Evolutionary conservation across 2,888 invertebrate genomes (phyloP).

Genomic region (Rhimphoctona megacephalus): DNA sequence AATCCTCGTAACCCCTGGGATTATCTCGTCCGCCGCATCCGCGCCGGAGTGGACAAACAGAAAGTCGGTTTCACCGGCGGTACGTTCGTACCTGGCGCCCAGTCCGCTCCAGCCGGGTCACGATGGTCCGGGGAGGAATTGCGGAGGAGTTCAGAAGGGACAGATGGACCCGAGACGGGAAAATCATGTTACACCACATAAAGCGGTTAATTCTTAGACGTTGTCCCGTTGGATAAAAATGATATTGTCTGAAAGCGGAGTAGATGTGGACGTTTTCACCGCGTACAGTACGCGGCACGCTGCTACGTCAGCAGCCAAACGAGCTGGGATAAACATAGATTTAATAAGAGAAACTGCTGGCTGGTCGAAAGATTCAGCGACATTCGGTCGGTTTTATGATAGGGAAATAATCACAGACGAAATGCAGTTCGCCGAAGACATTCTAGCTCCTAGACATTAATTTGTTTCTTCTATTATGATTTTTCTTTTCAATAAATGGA

Average conservation of each 20-base stretch:
- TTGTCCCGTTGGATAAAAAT: conserved; percentile 65
- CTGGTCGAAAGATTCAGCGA: conserved; percentile 57
- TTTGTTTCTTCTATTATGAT: background rate
- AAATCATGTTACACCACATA: too few relatives aligned
- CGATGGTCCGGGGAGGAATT: too few relatives aligned
- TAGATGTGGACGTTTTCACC: conserved; percentile 42
- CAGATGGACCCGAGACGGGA: too few relatives aligned
- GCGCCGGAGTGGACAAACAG: too few relatives aligned
- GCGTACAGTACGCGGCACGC: conserved; percentile 67
- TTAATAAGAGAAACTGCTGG: conserved; percentile 57
- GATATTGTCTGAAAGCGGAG: conserved; percentile 33
- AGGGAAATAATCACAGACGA: conserved; percentile 6
- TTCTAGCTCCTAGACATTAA: conserved; percentile 6
- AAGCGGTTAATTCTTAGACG: conserved; percentile 48
- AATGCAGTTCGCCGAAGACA: conserved; percentile 17
- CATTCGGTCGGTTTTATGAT: conserved; percentile 49
- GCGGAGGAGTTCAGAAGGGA: too few relatives aligned
- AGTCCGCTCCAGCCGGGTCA: too few relatives aligned
- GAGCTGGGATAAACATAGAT: conserved; percentile 56
- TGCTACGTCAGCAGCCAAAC: conserved; percentile 60
- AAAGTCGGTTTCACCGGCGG: too few relatives aligned
- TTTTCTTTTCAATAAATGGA: conserved; percentile 4
- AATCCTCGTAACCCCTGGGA: too few relatives aligned
- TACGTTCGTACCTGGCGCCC: too few relatives aligned
- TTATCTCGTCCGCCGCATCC: too few relatives aligned